Base-by-base conservation (phyloP, 2,888 invertebrate species). In the Gymnocheta viridis region DNA sequence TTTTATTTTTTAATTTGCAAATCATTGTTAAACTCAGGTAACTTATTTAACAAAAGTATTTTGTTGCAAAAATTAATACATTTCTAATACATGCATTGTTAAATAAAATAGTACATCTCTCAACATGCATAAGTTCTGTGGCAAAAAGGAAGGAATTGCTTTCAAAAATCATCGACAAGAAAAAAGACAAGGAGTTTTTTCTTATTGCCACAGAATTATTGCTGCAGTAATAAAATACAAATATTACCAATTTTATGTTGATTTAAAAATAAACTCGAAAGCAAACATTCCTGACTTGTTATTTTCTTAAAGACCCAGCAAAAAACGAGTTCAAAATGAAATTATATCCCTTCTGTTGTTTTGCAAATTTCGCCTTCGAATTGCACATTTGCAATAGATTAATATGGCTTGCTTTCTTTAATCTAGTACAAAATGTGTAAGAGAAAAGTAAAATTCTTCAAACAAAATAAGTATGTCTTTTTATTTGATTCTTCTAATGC, bases 1-100 rank as follows among this genome's bases (percentile, higher is more conserved):
- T 19, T 38, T 41, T n/a, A 66, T 49, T 38, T 29, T 32, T 60
- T 35, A 60, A 32, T 67, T 32, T 74, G 17, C 22, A 64, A 73
- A 60, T 79, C 44, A 83, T 86, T 86, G 85, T 85, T 85, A 79
- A 85, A 85, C 86, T 87, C 86, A 87, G 86, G 85, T 85, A 58
- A 64, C 82, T 73, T 73, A 72, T 80, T 56, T 58, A 70, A 49
- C 60, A 62, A 44, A 67, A 62, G 5, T 35, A 35, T 56, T 72
- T 66, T 51, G 56, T 79, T 56, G 41, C 54, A 24, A 49, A 70
- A 62, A 72, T 49, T 7, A 10, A 19, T 4, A 14, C 17, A 73
- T 56, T 44, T 27, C 29, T 51, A 54, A 74, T 54, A 64, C 29
- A 41, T 76, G 74, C 54, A 41, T 47, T 19, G 17, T 47, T 9